Evolutionary conservation across 2,797 vertebrate genomes (phyloP).

Genomic region (Eutrigla gurnardus): DNA sequence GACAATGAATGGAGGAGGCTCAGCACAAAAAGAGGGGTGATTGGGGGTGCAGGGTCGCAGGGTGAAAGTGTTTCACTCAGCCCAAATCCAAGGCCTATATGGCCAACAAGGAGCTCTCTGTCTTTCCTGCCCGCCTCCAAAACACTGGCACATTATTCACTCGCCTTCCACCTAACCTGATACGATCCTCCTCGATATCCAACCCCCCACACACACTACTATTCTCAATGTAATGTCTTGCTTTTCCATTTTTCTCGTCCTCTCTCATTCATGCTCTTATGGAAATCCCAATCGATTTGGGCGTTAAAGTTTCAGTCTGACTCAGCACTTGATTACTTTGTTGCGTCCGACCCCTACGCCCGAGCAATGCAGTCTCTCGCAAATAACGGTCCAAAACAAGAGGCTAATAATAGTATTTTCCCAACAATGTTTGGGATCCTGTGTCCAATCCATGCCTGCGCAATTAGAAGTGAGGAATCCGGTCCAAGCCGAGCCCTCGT

Average conservation of each 20-base stretch:
- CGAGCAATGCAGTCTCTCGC: constrained; percentile 39
- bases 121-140: constrained; percentile 61
- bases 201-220: constrained; percentile 7
- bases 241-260: constrained; percentile 49
- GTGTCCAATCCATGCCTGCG: constrained; percentile 47
- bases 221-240: constrained; percentile 57
- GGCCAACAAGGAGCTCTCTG: constrained; percentile 73
- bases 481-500: constrained; percentile 34
- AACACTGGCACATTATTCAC: constrained; percentile 75
- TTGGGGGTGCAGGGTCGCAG: constrained; percentile 40
- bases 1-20: neutral
- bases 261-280: constrained; percentile 63
- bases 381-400: constrained; percentile 50
- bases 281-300: constrained; percentile 72
- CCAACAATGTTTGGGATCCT: constrained; percentile 43
- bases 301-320: constrained; percentile 54
- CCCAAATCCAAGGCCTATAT: constrained; percentile 47
- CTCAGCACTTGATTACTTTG: constrained; percentile 53
- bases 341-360: constrained; percentile 33
- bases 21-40: constrained; percentile 34
- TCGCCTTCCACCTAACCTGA: constrained; percentile 61
- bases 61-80: constrained; percentile 54
- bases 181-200: constrained; percentile 52
- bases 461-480: constrained; percentile 62
- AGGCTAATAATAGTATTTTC: constrained; percentile 44